Evolutionary conservation across 2,888 invertebrate genomes (phyloP), one percentile per base, ranked within the genome.

Genomic region (Torymus texanus): DNA sequence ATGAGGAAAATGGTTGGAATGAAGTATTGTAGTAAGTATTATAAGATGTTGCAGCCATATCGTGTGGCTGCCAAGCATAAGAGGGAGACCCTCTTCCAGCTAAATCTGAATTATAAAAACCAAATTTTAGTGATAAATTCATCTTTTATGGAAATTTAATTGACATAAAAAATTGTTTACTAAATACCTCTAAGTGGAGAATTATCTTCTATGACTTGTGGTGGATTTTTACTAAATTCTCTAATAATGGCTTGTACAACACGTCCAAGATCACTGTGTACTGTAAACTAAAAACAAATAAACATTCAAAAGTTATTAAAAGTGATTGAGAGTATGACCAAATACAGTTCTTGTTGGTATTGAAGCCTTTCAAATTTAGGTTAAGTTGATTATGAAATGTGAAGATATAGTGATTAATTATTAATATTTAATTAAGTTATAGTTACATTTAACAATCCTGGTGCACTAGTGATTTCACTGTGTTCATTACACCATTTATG

Each of bases 191-290:
- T 85, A 50, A 88, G 87, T 58, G 86, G 83, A 21, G 87, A 86
- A 80, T 84, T 85, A 79, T 90, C 90, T 75, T 89, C 89, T 75
- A 90, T 78, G 79, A 93, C 85, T 65, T 91, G 91, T 73, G 92
- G 93, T 81, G 93, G 93, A 87, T 91, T 94, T 85, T 93, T 92
- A 88, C 95, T 94, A 84, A 95, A 95, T 89, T 96, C 96, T 75
- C 96, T 91, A 82, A 95, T 95, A 67, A 96, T 94, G 21, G 95
- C 96, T 88, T 95, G 95, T 0, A 96, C 96, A 2, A 96, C 94
- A 78, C 95, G 92, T 0, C 95, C 95, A 83, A 96, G 91, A 90
- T 96, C 96, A 0, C 95, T 95, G 90, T 95, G 95, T 61, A 93
- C 91, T 18, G 95, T 94, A 86, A 94, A 96, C 93, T 94, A 82